Evolutionary conservation across 2,888 invertebrate species (phyloP).

Genomic region (Heliconius charithonia): DNA sequence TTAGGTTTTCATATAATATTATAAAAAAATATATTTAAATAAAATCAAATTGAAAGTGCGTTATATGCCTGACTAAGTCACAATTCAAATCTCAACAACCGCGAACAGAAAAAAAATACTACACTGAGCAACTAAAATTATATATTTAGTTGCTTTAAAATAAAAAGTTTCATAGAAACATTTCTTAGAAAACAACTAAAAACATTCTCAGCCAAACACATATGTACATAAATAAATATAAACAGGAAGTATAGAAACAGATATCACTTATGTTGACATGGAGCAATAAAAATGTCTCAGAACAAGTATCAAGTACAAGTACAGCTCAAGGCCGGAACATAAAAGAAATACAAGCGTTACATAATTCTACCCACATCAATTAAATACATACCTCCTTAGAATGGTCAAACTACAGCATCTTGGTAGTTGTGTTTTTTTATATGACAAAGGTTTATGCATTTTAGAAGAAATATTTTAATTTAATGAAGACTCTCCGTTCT

Average conservation of each 20-base stretch:
- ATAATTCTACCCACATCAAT: constrained; percentile 75
- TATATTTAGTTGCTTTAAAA: not conserved
- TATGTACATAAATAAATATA: constrained; percentile 45
- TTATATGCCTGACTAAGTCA: too few relatives aligned
- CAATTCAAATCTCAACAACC: too few relatives aligned
- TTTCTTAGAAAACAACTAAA: not conserved
- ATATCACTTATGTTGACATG: constrained; percentile 60
- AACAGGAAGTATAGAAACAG: constrained; percentile 55
- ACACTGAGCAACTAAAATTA: too few relatives aligned
- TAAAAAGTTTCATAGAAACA: not conserved
- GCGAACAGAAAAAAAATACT: too few relatives aligned
- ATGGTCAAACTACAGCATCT: constrained; percentile 63
- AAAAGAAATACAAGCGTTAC: constrained; percentile 67
- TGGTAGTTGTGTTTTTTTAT: not conserved
- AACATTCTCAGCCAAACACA: not conserved
- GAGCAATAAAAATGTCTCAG: constrained; percentile 71
- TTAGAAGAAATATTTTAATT: too few relatives aligned
- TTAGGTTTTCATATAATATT: not conserved
- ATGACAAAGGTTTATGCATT: too few relatives aligned
- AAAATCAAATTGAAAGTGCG: not conserved
- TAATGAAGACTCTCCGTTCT: too few relatives aligned
- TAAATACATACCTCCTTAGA: constrained; percentile 69
- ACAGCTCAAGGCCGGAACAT: constrained; percentile 69
- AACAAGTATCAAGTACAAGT: constrained; percentile 73
- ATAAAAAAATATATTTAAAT: not conserved